Evolutionary conservation across 2,113 vertebrate genomes (phyloP), one percentile per base, ranked within the genome.

Genomic region (Paramormyrops kingsleyae): DNA sequence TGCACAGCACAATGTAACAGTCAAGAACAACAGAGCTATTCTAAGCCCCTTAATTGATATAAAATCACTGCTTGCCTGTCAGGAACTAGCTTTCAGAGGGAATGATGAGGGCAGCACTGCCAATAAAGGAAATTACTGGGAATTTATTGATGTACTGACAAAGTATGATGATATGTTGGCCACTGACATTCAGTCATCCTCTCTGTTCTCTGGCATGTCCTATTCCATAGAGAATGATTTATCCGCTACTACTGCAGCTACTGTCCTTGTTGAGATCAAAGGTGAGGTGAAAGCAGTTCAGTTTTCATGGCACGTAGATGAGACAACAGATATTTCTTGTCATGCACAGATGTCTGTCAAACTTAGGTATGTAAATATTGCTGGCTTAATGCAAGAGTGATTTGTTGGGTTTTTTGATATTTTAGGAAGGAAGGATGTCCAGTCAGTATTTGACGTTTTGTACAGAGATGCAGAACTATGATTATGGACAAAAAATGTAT

Each of bases 11-110:
- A 70, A 70, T 70, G 27, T 89, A 83, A 46, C 80, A 92, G 94
- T 91, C 92, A 93, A 93, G 92, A 95, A 95, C 95, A 94, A 93
- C 95, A 94, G 95, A 93, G 90, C 93, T 89, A 44, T 88, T 66
- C 35, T 35, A 24, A 47, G 66, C 39, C 87, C 24, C n/a, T 46
- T 44, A 42, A 59, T 88, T 88, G 87, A 83, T 39, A 44, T 44
- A 21, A 83, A 35, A 24, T 83, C 77, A 44, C 42, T 21, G 39
- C 39, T 44, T 83, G 39, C 17, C 80, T 46, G 80, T 44, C 80
- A 83, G 80, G 42, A 83, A 42, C 44, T 83, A 7, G 80, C 80
- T 19, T 44, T 83, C 80, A 83, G 42, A 5, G 42, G 39, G 80
- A 13, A 19, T 42, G 39, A 31, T 70, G 62, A 31, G 62, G 10